Conservation (phyloP, 2,797 vertebrate species). For the Fringilla coelebs region DNA sequence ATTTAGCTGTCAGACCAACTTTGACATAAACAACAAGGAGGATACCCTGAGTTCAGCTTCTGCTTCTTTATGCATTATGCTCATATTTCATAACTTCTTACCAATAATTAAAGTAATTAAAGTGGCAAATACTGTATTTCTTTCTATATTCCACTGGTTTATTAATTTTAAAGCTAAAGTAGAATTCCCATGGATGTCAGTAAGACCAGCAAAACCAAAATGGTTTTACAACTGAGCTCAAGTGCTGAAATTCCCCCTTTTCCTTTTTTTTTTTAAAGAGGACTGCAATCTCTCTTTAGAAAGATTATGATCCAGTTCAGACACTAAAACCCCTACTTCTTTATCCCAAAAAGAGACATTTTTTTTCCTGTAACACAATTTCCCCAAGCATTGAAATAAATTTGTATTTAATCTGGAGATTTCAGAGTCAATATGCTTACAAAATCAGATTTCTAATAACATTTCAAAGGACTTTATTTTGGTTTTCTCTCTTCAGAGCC, state of each 20-base stretch:
- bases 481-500: neutral
- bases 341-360: neutral
- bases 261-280: neutral
- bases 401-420: neutral
- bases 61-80: neutral
- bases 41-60: neutral
- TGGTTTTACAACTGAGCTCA: neutral
- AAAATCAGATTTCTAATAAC: neutral
- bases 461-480: neutral
- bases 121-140: neutral
- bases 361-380: neutral
- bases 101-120: neutral
- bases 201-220: neutral
- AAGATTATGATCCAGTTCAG: neutral
- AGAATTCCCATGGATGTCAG: neutral
- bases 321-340: neutral
- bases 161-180: neutral
- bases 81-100: neutral
- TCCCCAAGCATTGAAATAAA: neutral
- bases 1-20: neutral
- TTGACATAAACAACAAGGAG: neutral
- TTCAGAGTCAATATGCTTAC: neutral
- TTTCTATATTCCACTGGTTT: neutral
- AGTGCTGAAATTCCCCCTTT: neutral
- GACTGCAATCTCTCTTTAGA: neutral